phyloP scores from a whole-genome alignment of 1,140 invertebrate species.

The Dreissena polymorpha region DNA sequence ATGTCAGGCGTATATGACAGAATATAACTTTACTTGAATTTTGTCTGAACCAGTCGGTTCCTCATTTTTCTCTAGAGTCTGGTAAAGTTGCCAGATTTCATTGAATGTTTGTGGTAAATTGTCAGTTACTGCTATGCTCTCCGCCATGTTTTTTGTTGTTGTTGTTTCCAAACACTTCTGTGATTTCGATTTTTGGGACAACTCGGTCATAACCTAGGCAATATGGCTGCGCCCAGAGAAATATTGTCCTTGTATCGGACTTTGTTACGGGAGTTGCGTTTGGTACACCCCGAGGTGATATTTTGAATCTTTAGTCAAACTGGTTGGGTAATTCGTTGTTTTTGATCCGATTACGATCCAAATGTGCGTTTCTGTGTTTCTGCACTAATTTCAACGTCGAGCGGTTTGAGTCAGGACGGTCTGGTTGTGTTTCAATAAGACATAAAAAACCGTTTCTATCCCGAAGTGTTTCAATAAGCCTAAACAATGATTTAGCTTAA shows the following conservation, averaged over 20 bases:
- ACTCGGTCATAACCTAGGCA: background rate
- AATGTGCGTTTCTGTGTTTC: too few relatives aligned
- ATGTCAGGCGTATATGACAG: background rate
- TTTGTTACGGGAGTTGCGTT: constrained; percentile 39
- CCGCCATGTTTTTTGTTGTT: background rate
- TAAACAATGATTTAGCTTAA: too few relatives aligned
- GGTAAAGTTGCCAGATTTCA: constrained; percentile 57
- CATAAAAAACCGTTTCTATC: too few relatives aligned
- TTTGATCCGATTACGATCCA: too few relatives aligned
- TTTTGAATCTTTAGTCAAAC: background rate
- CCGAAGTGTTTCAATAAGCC: too few relatives aligned
- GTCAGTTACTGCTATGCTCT: constrained; percentile 22
- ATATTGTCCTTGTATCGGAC: constrained; percentile 50
- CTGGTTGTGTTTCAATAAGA: too few relatives aligned
- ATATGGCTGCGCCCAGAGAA: constrained; percentile 46
- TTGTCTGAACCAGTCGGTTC: constrained; percentile 64
- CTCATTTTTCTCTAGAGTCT: constrained; percentile 57
- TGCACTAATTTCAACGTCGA: too few relatives aligned
- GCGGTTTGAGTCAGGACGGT: too few relatives aligned
- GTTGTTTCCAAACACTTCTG: constrained; percentile 10
- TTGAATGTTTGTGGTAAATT: constrained; percentile 60
- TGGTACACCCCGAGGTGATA: constrained; percentile 34
- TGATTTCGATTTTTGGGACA: background rate
- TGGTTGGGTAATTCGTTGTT: too few relatives aligned
- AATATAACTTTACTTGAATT: constrained; percentile 56